Evolutionary conservation across 1,140 invertebrate species (phyloP).

Genomic region (Trichonephila clavata): DNA sequence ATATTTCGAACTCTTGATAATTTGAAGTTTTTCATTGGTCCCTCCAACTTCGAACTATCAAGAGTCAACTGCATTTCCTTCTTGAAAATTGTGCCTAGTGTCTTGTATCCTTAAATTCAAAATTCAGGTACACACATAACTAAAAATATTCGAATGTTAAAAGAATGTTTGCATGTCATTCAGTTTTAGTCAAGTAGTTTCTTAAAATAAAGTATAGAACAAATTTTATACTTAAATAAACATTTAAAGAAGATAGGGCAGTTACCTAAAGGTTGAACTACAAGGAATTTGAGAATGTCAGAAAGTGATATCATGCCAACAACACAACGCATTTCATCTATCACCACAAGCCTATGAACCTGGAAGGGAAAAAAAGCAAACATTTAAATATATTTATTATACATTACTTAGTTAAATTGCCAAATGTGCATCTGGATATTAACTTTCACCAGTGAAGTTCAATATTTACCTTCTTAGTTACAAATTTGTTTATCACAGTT

Average conservation of each 20-base stretch:
- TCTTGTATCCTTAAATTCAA: too few species aligned
- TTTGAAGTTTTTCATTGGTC: too few species aligned
- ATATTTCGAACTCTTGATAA: too few species aligned
- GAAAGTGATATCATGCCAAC: constrained; percentile 74
- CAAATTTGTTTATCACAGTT: constrained; percentile 70
- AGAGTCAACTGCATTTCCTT: too few species aligned
- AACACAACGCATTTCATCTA: constrained; percentile 35
- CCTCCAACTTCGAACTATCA: too few species aligned
- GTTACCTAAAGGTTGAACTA: constrained; percentile 71
- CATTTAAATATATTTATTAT: neutral
- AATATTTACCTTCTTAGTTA: constrained; percentile 50
- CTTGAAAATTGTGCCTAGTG: too few species aligned
- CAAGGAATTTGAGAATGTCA: constrained; percentile 73
- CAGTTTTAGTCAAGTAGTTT: too few species aligned
- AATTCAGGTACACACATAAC: too few species aligned
- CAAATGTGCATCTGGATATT: neutral
- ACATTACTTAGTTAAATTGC: neutral
- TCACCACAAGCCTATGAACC: constrained; percentile 74
- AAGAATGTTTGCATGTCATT: too few species aligned
- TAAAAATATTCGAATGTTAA: too few species aligned
- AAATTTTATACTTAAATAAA: too few species aligned
- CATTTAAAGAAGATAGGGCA: neutral
- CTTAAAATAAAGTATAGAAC: too few species aligned
- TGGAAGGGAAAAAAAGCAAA: neutral
- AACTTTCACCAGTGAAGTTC: neutral